Conservation (phyloP, 2,888 invertebrate species). For the Drosophila melanosoma region DNA sequence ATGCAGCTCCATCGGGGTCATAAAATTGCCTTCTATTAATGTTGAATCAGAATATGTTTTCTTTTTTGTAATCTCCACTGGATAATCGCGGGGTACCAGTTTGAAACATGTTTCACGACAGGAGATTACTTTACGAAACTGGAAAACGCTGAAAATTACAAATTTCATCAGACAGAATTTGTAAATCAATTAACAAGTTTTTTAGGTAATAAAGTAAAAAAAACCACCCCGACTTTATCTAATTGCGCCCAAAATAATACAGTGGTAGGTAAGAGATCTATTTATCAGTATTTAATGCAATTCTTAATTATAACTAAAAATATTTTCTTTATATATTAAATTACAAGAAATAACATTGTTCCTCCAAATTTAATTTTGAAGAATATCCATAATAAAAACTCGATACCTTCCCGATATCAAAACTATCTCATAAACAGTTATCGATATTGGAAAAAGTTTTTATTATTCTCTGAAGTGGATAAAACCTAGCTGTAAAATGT, state of each 20-base stretch:
- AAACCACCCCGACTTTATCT: not conserved
- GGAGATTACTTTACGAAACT: conserved; percentile 94
- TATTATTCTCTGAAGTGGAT: conserved; percentile 26
- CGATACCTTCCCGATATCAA: conserved; percentile 21
- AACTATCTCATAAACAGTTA: conserved; percentile 15
- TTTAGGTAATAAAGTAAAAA: not conserved
- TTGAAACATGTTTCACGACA: conserved; percentile 92
- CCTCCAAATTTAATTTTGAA: not conserved
- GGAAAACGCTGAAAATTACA: conserved; percentile 91
- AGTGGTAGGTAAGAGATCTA: not conserved
- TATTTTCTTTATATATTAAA: not conserved
- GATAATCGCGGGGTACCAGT: conserved; percentile 92
- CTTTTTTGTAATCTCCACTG: conserved; percentile 94
- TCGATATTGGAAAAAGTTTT: conserved; percentile 24
- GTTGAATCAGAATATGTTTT: conserved; percentile 90
- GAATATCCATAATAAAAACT: conserved; percentile 21
- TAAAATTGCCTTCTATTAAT: conserved; percentile 94
- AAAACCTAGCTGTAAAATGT: not conserved
- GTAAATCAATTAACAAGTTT: not conserved
- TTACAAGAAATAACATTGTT: not conserved
- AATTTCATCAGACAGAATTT: not conserved
- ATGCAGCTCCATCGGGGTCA: conserved; percentile 92
- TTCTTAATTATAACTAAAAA: not conserved
- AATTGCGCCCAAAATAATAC: not conserved
- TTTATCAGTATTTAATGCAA: not conserved